Base-by-base conservation (phyloP, 2,888 invertebrate genomes). In the Gonocerus acuteangulatus region DNA sequence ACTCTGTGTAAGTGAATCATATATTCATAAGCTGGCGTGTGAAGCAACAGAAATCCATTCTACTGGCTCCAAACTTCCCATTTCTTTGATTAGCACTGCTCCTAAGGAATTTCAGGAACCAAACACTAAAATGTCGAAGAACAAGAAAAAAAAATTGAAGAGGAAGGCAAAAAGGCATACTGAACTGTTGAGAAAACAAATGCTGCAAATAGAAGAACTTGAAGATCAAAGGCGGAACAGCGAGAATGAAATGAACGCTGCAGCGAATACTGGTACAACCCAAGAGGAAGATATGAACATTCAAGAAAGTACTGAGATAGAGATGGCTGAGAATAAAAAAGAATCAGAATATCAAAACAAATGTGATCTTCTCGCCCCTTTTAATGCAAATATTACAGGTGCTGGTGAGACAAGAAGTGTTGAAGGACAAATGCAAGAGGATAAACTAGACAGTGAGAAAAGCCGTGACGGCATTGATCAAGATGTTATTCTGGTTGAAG, bases 71-170 rank as follows among this genome's bases (percentile, higher is more conserved):
- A 89, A 91, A 75, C 80, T 96, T 73, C 95, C 95, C 65, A 89
- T 90, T 52, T 95, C 95, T 56, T 78, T 89, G 71, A 85, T 92
- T 65, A 92, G 91, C 73, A 89, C 91, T 61, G 92, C 91, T 62
- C 92, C 92, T 44, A 88, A 89, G 74, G 89, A 90, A 73, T 84
- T 86, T 70, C 87, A 87, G 72, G 84, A 87, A 68, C 61, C 66
- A 4, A 70, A 67, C 52, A 54, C 69, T 54, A 91, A 90, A 77
- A 90, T 94, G 88, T 91, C 92, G 71, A 90, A 87, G 76, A 99
- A 95, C 74, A 95, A 95, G 77, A 96, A 95, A 80, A 97, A 96
- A 76, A 95, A 95, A 74, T 79, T 97, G 74, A 95, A 95, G 78
- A 94, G 94, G 76, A 96, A 93, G 75, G 91, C 90, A 1, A 94